Evolutionary conservation across 2,797 vertebrate species (phyloP).

Genomic region (Aphelocoma californica): DNA sequence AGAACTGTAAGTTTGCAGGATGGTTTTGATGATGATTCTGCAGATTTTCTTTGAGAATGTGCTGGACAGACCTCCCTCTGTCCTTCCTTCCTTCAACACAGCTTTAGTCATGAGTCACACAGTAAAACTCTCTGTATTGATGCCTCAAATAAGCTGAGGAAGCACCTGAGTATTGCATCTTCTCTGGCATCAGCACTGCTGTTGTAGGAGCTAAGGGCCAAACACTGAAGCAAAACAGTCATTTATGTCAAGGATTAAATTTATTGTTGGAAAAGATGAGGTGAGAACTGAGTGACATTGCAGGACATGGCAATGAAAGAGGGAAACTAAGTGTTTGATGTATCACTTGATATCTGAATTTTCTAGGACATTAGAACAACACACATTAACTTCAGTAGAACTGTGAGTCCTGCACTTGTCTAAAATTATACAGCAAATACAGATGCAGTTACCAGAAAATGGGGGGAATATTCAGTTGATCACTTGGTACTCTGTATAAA

Average conservation of each 20-base stretch:
- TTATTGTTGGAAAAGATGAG: background rate
- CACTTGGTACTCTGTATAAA: background rate
- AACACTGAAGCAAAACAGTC: background rate
- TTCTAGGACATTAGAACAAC: background rate
- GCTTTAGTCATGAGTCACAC: background rate
- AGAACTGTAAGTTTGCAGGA: background rate
- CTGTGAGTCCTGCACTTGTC: background rate
- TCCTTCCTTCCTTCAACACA: conserved; percentile 13
- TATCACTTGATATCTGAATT: background rate
- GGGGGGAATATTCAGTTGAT: background rate
- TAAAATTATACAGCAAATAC: background rate
- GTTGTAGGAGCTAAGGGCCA: background rate
- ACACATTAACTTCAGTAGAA: background rate
- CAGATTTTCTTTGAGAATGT: background rate
- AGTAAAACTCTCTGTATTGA: background rate
- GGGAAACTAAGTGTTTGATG: background rate
- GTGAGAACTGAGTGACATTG: background rate
- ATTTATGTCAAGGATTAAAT: background rate
- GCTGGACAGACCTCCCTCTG: conserved; percentile 9
- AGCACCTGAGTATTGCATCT: conserved; percentile 3
- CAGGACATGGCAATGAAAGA: background rate
- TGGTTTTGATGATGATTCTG: conserved; percentile 42
- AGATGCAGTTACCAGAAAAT: background rate
- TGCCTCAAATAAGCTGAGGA: background rate
- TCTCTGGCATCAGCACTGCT: background rate